These are phyloP conservation scores for Pao palembangensis DNA, from an alignment of 2,113 vertebrate species.

Conservation along the genomic window DNA sequence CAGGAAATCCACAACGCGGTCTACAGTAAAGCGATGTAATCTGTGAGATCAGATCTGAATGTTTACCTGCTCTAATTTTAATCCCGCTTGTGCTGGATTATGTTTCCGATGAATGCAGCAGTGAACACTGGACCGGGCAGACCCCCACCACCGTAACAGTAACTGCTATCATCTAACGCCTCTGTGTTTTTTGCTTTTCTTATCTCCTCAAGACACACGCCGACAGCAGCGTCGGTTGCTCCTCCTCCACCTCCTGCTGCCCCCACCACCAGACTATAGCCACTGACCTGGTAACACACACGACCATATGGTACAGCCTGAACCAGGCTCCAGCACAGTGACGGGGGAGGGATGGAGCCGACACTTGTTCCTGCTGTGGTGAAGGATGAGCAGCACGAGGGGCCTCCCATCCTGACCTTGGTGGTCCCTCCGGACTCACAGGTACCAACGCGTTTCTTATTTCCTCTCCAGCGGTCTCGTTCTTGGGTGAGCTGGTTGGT, in stretches of 20 bases:
- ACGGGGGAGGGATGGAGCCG: conserved; percentile 44
- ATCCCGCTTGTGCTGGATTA: no score
- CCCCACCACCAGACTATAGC: conserved; percentile 41
- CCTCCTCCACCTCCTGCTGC: conserved; percentile 20
- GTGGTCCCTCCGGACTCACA: conserved; percentile 12
- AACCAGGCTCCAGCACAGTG: conserved; percentile 51
- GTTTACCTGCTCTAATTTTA: no score
- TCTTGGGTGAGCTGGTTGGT: conserved; percentile 47
- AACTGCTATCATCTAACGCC: conserved; percentile 40
- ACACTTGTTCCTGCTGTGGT: conserved; percentile 37
- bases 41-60: background rate
- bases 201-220: conserved; percentile 56
- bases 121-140: no score
- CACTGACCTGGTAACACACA: conserved; percentile 57
- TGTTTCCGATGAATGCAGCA: background rate
- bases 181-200: conserved; percentile 45
- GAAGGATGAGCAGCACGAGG: conserved; percentile 27
- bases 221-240: conserved; percentile 34
- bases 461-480: conserved; percentile 19
- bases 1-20: background rate
- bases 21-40: background rate
- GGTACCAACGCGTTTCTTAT: conserved; percentile 19
- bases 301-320: conserved; percentile 62
- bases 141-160: background rate
- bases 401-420: conserved; percentile 8